Evolutionary conservation across 2,797 vertebrate species (phyloP), one percentile per base, ranked within the genome.

Genomic region (Odontamblyopus rebecca): DNA sequence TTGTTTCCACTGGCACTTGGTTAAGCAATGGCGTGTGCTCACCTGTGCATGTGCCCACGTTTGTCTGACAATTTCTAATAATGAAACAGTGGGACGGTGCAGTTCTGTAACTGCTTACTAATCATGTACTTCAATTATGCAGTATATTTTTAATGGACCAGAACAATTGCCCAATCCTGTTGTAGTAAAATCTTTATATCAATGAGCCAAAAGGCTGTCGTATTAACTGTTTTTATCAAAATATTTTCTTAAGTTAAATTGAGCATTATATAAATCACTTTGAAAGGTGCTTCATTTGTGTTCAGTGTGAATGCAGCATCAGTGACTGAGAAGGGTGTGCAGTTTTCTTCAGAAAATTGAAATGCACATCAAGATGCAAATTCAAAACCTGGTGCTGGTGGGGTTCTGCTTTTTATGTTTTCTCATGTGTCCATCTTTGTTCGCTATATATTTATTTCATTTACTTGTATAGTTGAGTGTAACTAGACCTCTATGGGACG

Each of bases 401-500:
- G 82, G 88, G 82, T 87, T 90, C 85, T 80, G 79, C 87, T 91
- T 89, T 88, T 90, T 82, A 82, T 72, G 56, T 74, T 64, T 84
- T 78, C 83, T 82, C 82, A 85, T 86, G 86, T 94, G 89, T 88
- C 90, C 84, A 86, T 93, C 89, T 88, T 79, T 90, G 84, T 91
- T 91, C 90, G 60, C 91, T 88, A 89, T 94, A 89, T 94, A 93
- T 94, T 94, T 94, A 94, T 94, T 94, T 93, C 89, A 92, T 90
- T 93, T 91, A 90, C 87, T 90, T 93, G 92, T 93, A 94, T 93
- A 93, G 93, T 92, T 94, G 87, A 86, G 91, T 93, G 92, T 94
- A 93, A 91, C 89, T 93, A 92, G 92, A 93, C 92, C 93, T 93
- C 90, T 93, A 93, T 93, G 95, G 95, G 95, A 96, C 96, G 96